Percentiles rank a stretch among this genome's conserved stretches.
These are phyloP conservation scores for Musca domestica DNA, from an alignment of 1,140 invertebrate species.

Conservation along the genomic window DNA sequence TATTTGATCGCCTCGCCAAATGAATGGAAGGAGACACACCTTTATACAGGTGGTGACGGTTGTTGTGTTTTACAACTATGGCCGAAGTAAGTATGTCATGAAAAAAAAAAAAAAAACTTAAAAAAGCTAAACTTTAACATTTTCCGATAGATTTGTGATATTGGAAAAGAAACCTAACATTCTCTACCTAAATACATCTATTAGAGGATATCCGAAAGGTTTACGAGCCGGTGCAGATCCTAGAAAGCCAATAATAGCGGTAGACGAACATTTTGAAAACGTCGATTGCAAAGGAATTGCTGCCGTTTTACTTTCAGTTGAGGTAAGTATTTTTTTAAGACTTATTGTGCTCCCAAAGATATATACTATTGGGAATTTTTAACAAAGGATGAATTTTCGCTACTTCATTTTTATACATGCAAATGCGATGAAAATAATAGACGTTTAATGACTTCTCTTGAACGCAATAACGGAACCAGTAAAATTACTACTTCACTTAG, in stretches of 20 bases:
- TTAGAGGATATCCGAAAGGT: slow-evolving; percentile 81
- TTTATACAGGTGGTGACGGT: slow-evolving; percentile 79
- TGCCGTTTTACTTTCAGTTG: slow-evolving; percentile 61
- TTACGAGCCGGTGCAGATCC: slow-evolving; percentile 78
- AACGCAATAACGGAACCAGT: no score
- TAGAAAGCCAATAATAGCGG: slow-evolving; percentile 68
- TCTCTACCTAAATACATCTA: slow-evolving; percentile 78
- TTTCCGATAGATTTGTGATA: slow-evolving; percentile 61
- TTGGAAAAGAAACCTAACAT: slow-evolving; percentile 72
- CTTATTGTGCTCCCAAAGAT: no score
- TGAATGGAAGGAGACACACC: slow-evolving; percentile 83
- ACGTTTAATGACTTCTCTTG: no score
- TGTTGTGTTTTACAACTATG: slow-evolving; percentile 74
- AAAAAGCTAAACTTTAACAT: not conserved
- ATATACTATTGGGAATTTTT: no score
- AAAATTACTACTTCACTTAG: no score
- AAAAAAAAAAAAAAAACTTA: not conserved
- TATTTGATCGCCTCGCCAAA: slow-evolving; percentile 75
- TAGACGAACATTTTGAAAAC: slow-evolving; percentile 72
- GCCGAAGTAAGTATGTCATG: slow-evolving; percentile 64
- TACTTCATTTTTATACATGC: no score
- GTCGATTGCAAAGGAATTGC: slow-evolving; percentile 65
- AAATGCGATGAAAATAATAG: no score
- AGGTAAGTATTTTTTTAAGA: no score
- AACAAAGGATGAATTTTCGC: no score